A percentile compares a stretch with the other conserved stretches of the same genome.
phyloP scores from a whole-genome alignment of 2,113 vertebrate genomes.

The Notothenia rossii region DNA sequence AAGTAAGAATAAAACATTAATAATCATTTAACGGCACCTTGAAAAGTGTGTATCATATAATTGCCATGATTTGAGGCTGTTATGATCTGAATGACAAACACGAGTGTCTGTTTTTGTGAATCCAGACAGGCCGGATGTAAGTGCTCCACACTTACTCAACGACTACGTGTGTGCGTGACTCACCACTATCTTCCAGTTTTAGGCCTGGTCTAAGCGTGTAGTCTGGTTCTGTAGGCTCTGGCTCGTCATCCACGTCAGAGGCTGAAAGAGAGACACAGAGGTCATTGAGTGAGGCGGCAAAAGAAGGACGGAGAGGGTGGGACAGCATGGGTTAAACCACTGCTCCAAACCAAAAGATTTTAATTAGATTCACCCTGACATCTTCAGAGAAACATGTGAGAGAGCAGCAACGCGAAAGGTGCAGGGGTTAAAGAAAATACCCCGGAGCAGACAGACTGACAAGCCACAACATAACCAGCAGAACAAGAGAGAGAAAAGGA shows the following conservation, averaged over 20 bases:
- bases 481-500: conserved; percentile 18
- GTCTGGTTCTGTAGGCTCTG: conserved; percentile 90
- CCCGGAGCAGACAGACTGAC: conserved; percentile 59
- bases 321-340: conserved; percentile 62
- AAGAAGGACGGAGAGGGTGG: conserved; percentile 73
- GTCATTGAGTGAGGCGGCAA: conserved; percentile 69
- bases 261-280: conserved; percentile 80
- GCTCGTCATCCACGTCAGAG: conserved; percentile 89
- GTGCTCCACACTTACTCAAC: conserved; percentile 12
- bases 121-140: neutral
- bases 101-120: conserved; percentile 10
- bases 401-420: conserved; percentile 35
- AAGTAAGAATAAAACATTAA: neutral
- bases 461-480: conserved; percentile 56
- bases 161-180: conserved; percentile 67
- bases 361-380: conserved; percentile 62
- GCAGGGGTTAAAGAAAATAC: conserved; percentile 49
- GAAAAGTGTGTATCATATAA: conserved; percentile 3
- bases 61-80: conserved; percentile 2
- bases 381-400: conserved; percentile 43
- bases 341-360: conserved; percentile 49
- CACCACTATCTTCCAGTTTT: conserved; percentile 95
- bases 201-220: conserved; percentile 95
- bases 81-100: conserved; percentile 1
- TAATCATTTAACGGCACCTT: neutral